These are phyloP conservation scores for Actinemys pallida DNA, from an alignment of 2,113 vertebrate genomes.

Conservation along the genomic window DNA sequence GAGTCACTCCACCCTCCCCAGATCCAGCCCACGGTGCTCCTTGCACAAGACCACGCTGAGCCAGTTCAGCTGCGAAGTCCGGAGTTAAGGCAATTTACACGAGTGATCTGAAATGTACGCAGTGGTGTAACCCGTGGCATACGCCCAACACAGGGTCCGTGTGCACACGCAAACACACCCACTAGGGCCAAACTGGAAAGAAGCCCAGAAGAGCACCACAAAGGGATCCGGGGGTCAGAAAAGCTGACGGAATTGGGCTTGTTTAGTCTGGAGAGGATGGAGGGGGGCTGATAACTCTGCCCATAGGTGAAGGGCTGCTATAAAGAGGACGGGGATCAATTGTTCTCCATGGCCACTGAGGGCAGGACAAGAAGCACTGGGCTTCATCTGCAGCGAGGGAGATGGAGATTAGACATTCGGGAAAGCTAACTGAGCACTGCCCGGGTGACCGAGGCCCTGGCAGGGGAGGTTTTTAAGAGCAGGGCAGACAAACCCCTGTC, in stretches of 20 bases:
- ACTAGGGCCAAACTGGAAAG: no score
- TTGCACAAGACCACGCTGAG: neutral
- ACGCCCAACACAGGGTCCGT: neutral
- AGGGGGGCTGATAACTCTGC: no score
- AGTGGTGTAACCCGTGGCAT: neutral
- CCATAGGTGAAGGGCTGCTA: neutral
- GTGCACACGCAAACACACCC: neutral
- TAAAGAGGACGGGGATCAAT: neutral
- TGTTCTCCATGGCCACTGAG: no score
- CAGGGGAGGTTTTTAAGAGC: no score
- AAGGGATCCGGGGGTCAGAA: no score
- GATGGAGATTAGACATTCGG: neutral
- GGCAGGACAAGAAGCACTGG: no score
- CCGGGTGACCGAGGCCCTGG: no score
- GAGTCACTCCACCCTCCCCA: neutral
- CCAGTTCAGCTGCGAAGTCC: neutral
- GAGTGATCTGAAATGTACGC: no score
- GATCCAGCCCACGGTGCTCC: neutral
- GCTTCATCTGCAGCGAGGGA: neutral
- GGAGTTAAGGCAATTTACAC: neutral
- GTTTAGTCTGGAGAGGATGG: neutral
- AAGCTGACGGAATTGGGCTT: neutral
- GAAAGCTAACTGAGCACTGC: neutral
- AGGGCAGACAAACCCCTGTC: neutral
- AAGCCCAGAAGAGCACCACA: neutral